These are phyloP conservation scores for Glareola pratincola DNA, from an alignment of 2,113 vertebrate species.

Conservation along the genomic window DNA sequence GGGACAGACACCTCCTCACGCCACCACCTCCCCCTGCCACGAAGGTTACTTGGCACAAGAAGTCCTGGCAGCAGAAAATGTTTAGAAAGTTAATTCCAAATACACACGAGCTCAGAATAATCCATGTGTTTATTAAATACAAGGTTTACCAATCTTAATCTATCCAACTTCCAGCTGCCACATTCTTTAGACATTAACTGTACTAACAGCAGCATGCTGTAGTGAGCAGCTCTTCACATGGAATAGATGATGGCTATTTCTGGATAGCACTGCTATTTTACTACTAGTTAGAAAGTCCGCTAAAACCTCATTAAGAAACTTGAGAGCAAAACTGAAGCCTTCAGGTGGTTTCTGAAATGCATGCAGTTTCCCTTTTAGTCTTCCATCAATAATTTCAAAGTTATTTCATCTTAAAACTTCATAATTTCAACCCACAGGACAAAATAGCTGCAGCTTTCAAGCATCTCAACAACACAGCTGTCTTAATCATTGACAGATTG, in stretches of 20 bases:
- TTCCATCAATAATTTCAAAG: background rate
- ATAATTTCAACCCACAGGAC: background rate
- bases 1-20: background rate
- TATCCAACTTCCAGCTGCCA: background rate
- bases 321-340: background rate
- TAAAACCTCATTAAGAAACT: background rate
- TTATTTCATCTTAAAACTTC: background rate
- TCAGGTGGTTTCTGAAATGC: background rate
- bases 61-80: background rate
- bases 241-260: background rate
- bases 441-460: background rate
- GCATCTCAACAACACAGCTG: background rate
- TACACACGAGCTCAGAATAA: background rate
- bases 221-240: background rate
- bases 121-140: background rate
- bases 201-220: accelerated
- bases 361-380: background rate
- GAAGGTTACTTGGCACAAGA: background rate
- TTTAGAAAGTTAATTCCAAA: background rate
- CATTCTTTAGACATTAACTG: background rate
- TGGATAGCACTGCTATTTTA: background rate
- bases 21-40: background rate
- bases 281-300: background rate
- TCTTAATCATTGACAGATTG: conserved; percentile 6
- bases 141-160: background rate